Evolutionary conservation across 2,113 vertebrate genomes (phyloP).

Genomic region (Dromaius novaehollandiae): DNA sequence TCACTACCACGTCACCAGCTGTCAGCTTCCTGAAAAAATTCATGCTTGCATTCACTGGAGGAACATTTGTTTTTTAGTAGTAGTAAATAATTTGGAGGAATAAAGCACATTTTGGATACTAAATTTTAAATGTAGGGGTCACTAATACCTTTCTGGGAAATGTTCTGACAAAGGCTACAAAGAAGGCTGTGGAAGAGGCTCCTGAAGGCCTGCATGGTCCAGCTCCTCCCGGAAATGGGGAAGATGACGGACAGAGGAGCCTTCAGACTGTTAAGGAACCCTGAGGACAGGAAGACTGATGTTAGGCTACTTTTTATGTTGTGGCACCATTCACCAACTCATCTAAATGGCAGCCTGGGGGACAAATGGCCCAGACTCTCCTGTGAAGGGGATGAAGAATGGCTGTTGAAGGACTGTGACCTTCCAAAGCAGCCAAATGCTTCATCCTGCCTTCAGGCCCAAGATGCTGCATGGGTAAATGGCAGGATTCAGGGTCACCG

Average conservation of each 20-base stretch:
- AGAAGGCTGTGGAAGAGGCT: not conserved
- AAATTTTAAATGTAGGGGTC: not conserved
- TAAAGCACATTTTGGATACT: not conserved
- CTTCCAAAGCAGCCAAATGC: not conserved
- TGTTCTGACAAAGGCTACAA: not conserved
- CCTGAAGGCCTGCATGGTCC: not conserved
- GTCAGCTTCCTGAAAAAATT: not conserved
- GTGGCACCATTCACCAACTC: not conserved
- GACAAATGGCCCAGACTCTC: not conserved
- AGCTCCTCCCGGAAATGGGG: not conserved
- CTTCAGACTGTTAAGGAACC: fast-evolving
- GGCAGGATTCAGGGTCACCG: not conserved
- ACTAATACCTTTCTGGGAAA: not conserved
- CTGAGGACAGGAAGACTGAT: not conserved
- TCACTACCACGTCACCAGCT: not conserved
- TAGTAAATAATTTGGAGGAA: not conserved
- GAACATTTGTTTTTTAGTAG: not conserved
- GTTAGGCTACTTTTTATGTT: not conserved
- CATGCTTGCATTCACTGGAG: not conserved
- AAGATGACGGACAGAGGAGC: not conserved
- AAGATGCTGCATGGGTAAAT: fast-evolving
- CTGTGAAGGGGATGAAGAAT: not conserved
- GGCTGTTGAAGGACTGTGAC: not conserved
- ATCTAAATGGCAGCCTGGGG: not conserved
- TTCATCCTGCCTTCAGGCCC: not conserved